These are phyloP conservation scores for Rhincodon typus DNA, from an alignment of 2,797 vertebrate species.

Conservation along the genomic window DNA sequence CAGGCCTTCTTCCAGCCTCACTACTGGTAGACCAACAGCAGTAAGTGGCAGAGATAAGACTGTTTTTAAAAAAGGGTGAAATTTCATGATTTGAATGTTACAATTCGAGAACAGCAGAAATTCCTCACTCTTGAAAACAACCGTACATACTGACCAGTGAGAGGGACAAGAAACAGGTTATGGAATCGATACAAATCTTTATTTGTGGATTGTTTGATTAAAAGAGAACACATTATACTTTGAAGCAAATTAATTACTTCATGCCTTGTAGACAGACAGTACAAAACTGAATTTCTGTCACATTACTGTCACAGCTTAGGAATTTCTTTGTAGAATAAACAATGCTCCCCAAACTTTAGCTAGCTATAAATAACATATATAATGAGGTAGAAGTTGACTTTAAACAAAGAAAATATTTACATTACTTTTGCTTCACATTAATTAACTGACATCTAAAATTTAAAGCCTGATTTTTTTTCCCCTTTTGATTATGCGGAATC, in stretches of 20 bases:
- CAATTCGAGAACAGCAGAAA: too few species aligned
- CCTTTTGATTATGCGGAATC: neutral
- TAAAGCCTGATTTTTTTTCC: too few species aligned
- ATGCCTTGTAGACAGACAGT: neutral
- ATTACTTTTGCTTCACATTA: too few species aligned
- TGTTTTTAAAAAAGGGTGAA: too few species aligned
- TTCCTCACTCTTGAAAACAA: too few species aligned
- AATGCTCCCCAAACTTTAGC: neutral
- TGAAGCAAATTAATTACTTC: neutral
- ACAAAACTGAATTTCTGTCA: neutral
- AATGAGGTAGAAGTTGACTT: neutral
- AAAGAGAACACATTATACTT: neutral
- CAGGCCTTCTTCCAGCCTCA: too few species aligned
- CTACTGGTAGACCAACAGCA: too few species aligned
- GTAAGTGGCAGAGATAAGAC: too few species aligned
- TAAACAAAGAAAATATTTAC: neutral
- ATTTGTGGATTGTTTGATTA: neutral
- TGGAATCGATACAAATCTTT: neutral
- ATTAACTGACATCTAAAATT: too few species aligned
- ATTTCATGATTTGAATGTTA: too few species aligned
- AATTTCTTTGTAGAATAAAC: neutral
- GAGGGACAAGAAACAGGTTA: neutral
- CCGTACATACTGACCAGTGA: neutral
- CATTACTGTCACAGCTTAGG: too few species aligned
- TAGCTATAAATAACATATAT: neutral